These are phyloP conservation scores for Micronycteris hirsuta DNA, from an alignment of 2,113 vertebrate species.

Conservation along the genomic window DNA sequence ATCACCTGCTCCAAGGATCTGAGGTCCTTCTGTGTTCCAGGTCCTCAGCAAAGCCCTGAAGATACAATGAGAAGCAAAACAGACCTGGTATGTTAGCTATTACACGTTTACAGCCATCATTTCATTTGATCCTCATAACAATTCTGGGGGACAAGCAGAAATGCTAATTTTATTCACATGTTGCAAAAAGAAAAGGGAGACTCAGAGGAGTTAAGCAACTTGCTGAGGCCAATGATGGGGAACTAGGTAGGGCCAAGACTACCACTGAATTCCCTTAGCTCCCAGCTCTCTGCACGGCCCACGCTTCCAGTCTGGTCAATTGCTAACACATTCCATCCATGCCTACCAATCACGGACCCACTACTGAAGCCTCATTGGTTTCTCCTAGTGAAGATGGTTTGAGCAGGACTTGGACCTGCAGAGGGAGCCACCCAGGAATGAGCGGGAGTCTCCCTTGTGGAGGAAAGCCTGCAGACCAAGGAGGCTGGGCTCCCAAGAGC, in stretches of 20 bases:
- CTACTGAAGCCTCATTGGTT: neutral
- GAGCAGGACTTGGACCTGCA: neutral
- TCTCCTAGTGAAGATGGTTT: neutral
- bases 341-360: neutral
- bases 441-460: neutral
- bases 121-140: neutral
- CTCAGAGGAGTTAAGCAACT: neutral
- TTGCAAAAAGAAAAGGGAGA: neutral
- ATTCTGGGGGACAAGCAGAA: neutral
- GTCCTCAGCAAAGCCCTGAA: neutral
- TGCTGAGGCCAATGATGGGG: neutral
- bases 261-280: neutral
- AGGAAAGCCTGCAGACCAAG: neutral
- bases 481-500: neutral
- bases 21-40: neutral
- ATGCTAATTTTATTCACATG: neutral
- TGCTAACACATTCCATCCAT: neutral
- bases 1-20: neutral
- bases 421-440: neutral
- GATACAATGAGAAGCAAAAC: neutral
- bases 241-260: neutral
- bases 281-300: too few species aligned
- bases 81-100: neutral
- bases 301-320: neutral
- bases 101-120: neutral